Percentiles rank a stretch among this genome's conserved stretches.
Evolutionary conservation across 2,797 vertebrate genomes (phyloP).

Genomic region (Carcharodon carcharias): DNA sequence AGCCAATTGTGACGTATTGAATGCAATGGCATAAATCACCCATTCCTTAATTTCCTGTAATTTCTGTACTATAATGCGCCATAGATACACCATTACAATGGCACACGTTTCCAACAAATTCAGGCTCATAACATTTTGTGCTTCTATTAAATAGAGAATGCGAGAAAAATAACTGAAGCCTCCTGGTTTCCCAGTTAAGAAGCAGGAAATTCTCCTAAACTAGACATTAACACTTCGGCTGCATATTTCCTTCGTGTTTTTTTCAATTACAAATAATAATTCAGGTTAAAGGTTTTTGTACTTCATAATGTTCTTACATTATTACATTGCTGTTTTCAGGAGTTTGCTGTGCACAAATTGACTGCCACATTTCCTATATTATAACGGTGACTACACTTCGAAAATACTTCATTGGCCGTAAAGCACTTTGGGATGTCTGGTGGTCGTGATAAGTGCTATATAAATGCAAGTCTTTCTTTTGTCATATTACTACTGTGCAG

Average conservation of each 20-base stretch:
- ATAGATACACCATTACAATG: background rate
- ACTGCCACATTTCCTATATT: background rate
- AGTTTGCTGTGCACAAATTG: background rate
- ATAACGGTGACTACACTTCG: background rate
- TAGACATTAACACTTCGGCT: background rate
- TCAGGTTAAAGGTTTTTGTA: background rate
- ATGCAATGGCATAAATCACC: background rate
- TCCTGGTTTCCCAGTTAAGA: background rate
- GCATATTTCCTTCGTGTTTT: background rate
- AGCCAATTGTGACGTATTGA: background rate
- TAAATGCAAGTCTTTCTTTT: background rate
- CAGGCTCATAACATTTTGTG: background rate
- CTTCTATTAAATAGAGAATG: background rate
- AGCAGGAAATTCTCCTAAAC: background rate
- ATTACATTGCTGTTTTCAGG: background rate
- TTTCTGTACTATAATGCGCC: background rate
- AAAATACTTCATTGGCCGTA: background rate
- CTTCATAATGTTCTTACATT: background rate
- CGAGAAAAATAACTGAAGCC: background rate
- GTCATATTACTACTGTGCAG: background rate
- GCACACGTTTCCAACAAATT: background rate
- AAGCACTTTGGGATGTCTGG: background rate
- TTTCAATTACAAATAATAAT: background rate
- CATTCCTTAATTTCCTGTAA: background rate
- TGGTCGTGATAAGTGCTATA: too few species aligned